These are phyloP conservation scores for Diadromus collaris DNA, from an alignment of 2,888 invertebrate genomes.

Conservation along the genomic window DNA sequence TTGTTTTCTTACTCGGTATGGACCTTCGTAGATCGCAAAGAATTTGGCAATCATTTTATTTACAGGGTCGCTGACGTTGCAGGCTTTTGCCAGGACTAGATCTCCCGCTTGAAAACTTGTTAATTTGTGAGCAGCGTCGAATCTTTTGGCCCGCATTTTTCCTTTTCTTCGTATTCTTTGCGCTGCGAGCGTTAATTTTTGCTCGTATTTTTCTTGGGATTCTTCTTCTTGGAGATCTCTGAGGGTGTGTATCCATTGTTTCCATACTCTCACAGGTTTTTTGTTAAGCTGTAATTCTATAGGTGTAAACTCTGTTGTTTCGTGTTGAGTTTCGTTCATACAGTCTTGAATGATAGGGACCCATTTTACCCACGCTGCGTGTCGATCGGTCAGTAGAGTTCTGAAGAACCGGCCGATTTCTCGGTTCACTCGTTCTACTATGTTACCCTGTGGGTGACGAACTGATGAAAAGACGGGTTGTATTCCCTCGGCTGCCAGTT, in stretches of 20 bases:
- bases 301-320: constrained; percentile 6
- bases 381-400: not conserved
- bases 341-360: not conserved
- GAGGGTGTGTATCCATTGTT: not conserved
- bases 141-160: not conserved
- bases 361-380: constrained; percentile 11
- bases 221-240: not conserved
- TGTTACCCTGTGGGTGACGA: constrained; percentile 26
- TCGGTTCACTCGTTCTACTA: constrained; percentile 7
- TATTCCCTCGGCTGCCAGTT: not conserved
- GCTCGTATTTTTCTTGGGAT: not conserved
- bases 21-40: constrained; percentile 17
- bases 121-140: not conserved
- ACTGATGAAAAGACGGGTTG: constrained; percentile 15
- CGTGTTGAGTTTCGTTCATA: constrained; percentile 2
- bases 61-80: not conserved
- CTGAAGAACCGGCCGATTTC: constrained; percentile 16
- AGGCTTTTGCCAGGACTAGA: not conserved
- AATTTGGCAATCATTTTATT: constrained; percentile 23
- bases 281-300: not conserved
- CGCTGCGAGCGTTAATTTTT: not conserved
- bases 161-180: not conserved
- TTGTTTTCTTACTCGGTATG: not conserved
- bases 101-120: not conserved
- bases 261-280: not conserved